Conservation (phyloP, 2,888 invertebrate genomes). For the Ryuthela nishihirai region DNA sequence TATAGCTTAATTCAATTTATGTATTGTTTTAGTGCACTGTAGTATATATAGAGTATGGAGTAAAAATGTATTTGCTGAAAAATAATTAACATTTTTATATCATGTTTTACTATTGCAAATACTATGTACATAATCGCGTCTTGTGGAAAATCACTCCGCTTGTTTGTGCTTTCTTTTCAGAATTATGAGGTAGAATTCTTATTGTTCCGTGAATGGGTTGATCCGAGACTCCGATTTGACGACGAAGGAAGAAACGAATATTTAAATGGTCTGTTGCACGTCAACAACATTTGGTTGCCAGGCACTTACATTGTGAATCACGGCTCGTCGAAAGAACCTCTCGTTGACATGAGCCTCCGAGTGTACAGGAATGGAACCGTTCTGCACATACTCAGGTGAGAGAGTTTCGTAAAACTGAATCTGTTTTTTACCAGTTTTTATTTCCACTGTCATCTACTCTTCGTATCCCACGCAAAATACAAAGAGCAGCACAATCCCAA, state of each 20-base stretch:
- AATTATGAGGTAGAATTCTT: constrained; percentile 96
- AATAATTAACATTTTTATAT: too few relatives aligned
- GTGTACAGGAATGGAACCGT: constrained; percentile 90
- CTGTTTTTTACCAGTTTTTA: too few relatives aligned
- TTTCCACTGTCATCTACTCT: too few relatives aligned
- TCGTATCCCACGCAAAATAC: too few relatives aligned
- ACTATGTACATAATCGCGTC: too few relatives aligned
- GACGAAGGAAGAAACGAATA: constrained; percentile 66
- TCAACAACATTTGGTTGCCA: constrained; percentile 87
- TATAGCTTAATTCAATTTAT: too few relatives aligned
- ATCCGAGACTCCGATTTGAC: constrained; percentile 80
- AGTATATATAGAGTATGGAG: too few relatives aligned
- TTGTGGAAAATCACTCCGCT: too few relatives aligned
- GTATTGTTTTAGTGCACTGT: too few relatives aligned
- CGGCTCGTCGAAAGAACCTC: constrained; percentile 82
- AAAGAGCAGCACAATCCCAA: too few relatives aligned
- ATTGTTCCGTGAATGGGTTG: constrained; percentile 89
- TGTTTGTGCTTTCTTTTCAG: constrained; percentile 5
- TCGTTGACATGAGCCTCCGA: constrained; percentile 87
- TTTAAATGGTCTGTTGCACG: constrained; percentile 88
- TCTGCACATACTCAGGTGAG: constrained; percentile 74
- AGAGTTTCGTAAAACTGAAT: neutral
- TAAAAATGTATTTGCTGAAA: too few relatives aligned
- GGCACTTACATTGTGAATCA: constrained; percentile 96
- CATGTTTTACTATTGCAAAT: too few relatives aligned